These are phyloP conservation scores for Enteromius thamalakanensis DNA, from an alignment of 2,797 vertebrate species.

Conservation along the genomic window DNA sequence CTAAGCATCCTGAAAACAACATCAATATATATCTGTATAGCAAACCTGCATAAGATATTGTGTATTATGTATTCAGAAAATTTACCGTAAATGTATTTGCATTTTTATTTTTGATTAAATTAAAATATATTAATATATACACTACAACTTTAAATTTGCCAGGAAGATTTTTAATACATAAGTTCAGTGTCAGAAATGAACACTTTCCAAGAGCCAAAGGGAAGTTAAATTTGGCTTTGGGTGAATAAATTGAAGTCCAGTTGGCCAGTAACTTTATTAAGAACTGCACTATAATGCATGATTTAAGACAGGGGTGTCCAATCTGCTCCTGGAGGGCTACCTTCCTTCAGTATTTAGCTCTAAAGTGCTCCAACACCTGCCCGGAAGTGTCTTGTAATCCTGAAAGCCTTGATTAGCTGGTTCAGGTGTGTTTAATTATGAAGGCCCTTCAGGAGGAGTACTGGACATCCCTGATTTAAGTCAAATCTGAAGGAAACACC, in stretches of 20 bases:
- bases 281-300: not conserved
- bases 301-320: conserved; percentile 11
- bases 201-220: not conserved
- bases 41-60: not conserved
- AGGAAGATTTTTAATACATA: too few relatives aligned
- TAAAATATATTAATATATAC: too few relatives aligned
- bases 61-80: too few relatives aligned
- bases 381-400: not conserved
- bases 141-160: too few relatives aligned
- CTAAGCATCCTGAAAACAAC: not conserved
- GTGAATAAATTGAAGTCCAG: not conserved
- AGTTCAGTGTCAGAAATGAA: not conserved
- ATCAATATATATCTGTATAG: not conserved
- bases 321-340: not conserved
- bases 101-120: too few relatives aligned
- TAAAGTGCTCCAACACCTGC: not conserved
- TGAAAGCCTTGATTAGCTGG: not conserved
- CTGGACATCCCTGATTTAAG: conserved; percentile 14
- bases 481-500: conserved; percentile 12
- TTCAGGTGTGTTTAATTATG: conserved; percentile 31
- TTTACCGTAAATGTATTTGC: too few relatives aligned
- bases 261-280: conserved; percentile 16
- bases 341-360: conserved; percentile 2
- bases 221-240: not conserved
- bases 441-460: not conserved